Evolutionary conservation across 2,888 invertebrate genomes (phyloP).

Genomic region (Himalopsyche kuldschensis): DNA sequence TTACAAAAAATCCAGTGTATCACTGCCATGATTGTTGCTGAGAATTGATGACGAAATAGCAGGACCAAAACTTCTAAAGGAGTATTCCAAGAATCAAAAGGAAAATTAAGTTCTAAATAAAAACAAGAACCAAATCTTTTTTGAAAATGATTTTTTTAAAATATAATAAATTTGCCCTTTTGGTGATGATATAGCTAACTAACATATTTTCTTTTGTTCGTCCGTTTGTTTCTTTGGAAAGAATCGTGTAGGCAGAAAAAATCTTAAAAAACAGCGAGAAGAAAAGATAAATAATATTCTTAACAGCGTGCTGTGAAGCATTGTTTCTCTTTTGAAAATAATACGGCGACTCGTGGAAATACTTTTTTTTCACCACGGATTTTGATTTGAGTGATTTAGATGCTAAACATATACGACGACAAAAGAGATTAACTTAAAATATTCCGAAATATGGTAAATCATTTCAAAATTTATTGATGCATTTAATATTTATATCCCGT

Average conservation of each 20-base stretch:
- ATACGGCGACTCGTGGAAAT: conserved; percentile 18
- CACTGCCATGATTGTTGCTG: too few species aligned
- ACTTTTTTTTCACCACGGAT: neutral
- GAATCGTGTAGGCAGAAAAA: conserved; percentile 28
- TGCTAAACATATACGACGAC: neutral
- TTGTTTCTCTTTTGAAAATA: conserved; percentile 17
- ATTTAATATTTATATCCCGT: too few species aligned
- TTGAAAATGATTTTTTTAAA: too few species aligned
- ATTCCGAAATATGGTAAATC: too few species aligned
- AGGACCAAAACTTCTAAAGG: too few species aligned
- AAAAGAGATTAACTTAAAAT: too few species aligned
- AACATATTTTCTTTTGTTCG: conserved; percentile 39
- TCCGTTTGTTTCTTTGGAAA: conserved; percentile 26
- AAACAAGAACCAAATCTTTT: too few species aligned
- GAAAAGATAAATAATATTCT: conserved; percentile 36
- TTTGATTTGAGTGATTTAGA: neutral
- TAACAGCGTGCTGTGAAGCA: conserved; percentile 17
- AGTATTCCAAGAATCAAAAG: too few species aligned
- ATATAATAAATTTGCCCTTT: neutral
- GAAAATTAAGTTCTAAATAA: too few species aligned
- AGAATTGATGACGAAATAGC: too few species aligned
- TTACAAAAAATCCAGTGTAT: too few species aligned
- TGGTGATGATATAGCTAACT: neutral
- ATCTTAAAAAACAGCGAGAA: conserved; percentile 26
- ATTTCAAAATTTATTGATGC: too few species aligned